Evolutionary conservation across 2,113 vertebrate genomes (phyloP).

Genomic region (Colinus virginianus): DNA sequence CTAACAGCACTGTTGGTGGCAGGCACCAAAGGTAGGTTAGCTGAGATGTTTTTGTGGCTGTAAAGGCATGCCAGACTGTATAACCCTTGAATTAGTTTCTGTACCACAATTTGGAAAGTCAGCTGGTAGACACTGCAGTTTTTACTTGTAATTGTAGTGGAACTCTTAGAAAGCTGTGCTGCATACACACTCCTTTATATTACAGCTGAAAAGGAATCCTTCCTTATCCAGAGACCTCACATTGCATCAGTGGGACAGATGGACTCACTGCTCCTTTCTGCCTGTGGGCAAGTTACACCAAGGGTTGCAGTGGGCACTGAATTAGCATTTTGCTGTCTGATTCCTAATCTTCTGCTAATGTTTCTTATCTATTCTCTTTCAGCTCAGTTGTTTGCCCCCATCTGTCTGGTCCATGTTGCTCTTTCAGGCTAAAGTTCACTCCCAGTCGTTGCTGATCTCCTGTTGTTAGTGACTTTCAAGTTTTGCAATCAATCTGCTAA

Average conservation of each 20-base stretch:
- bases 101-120: neutral
- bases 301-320: neutral
- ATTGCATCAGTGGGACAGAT: neutral
- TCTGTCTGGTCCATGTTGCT: neutral
- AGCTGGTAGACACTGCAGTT: neutral
- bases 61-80: neutral
- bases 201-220: neutral
- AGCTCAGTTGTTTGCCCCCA: conserved; percentile 24
- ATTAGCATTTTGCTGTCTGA: conserved; percentile 60
- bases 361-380: conserved; percentile 62
- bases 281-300: conserved; percentile 32
- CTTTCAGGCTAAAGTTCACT: neutral
- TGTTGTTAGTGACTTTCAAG: neutral
- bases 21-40: neutral
- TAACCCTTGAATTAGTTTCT: neutral
- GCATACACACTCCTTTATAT: neutral
- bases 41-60: neutral
- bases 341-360: conserved; percentile 63
- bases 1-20: neutral
- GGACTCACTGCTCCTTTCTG: neutral
- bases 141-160: neutral
- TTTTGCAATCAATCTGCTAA: conserved; percentile 33
- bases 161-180: neutral
- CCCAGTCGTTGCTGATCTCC: neutral
- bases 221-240: neutral